These are phyloP conservation scores for Pyrrhia umbra DNA, from an alignment of 2,888 invertebrate genomes.

Conservation along the genomic window DNA sequence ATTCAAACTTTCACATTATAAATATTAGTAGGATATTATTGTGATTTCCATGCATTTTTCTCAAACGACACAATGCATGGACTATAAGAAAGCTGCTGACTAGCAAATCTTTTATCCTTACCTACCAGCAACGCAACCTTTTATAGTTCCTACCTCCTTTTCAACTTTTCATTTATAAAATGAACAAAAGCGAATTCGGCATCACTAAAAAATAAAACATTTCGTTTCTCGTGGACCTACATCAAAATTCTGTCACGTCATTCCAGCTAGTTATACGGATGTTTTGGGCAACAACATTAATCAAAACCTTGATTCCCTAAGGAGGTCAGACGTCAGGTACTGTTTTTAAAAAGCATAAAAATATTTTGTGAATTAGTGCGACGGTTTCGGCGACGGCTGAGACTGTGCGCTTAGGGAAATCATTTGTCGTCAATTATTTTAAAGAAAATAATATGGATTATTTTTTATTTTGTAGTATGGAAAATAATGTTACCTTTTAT, in stretches of 20 bases:
- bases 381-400: background rate
- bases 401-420: constrained; percentile 21
- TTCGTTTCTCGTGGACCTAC: background rate
- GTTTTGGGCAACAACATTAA: constrained; percentile 6
- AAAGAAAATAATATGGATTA: background rate
- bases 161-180: too few relatives aligned
- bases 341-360: constrained; percentile 8
- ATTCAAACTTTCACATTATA: too few relatives aligned
- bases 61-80: too few relatives aligned
- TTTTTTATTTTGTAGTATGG: too few relatives aligned
- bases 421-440: constrained; percentile 7
- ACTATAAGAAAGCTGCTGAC: too few relatives aligned
- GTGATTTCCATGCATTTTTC: too few relatives aligned
- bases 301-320: constrained; percentile 2
- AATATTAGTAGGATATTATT: too few relatives aligned
- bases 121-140: too few relatives aligned
- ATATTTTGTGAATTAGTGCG: constrained; percentile 13
- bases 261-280: background rate
- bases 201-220: constrained; percentile 2
- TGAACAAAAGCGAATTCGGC: too few relatives aligned
- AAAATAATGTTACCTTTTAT: too few relatives aligned
- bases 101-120: too few relatives aligned
- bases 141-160: too few relatives aligned
- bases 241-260: background rate
- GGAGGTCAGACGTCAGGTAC: background rate